Base-by-base conservation (phyloP, 2,888 invertebrate species). In the Chloroclysta siterata region DNA sequence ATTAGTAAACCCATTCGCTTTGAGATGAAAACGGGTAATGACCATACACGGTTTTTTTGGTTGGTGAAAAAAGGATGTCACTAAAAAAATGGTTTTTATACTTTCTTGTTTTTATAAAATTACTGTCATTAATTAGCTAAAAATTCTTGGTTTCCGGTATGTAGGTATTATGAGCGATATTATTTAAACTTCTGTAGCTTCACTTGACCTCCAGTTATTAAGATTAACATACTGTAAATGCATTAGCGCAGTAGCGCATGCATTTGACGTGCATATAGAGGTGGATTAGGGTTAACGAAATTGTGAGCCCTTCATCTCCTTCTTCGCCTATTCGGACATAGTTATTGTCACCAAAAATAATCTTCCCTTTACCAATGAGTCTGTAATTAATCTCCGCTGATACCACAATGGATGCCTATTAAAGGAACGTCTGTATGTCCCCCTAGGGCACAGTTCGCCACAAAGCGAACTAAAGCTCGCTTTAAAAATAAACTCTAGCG, bases 351-450 rank as follows among this genome's bases (percentile, higher is more conserved):
- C 54, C 57, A 47, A 63, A 65, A 68, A 68, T 65, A 71, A 63
- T 55, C 54, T 47, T 42, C 41, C 28, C 29, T 42, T 60, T 58
- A 51, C 65, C 53, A 66, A 71, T 72, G 73, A 76, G 75, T 72
- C 70, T 29, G 70, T 75, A 77, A 81, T 79, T 74, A 61, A 61
- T 55, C 33, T 51, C 15, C 36, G 11, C 60, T 60, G 68, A 78
- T 72, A 74, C 61, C 74, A 81, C 86, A 87, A 87, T 87, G 85
- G 82, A 81, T 83, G 77, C 79, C 83, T 81, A 85, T 89, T 88
- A 87, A 83, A 81, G 73, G 82, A 83, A 84, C 83, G 69, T 17
- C 17, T 46, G 71, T 75, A 81, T 80, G 76, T 68, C 65, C 72
- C 88, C 84, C 83, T 53, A 65, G 83, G 82, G 88, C 71, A 76